phyloP scores from a whole-genome alignment of 2,113 vertebrate genomes.

The Phalacrocorax brasilianus region DNA sequence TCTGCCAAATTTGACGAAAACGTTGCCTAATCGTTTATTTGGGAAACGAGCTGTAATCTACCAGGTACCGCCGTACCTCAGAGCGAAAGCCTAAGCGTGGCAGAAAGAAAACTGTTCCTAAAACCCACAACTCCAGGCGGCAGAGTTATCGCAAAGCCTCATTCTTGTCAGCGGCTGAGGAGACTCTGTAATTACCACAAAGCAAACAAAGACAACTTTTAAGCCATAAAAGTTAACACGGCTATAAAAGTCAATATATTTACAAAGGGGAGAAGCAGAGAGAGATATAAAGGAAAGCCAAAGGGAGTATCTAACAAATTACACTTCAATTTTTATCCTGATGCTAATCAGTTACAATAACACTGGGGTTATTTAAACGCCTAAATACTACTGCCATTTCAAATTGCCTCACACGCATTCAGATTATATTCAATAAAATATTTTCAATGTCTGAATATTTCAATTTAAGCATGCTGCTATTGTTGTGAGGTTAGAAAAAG shows the following conservation, averaged over 20 bases:
- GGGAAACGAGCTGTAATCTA: not conserved
- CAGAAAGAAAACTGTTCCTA: not conserved
- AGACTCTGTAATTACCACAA: not conserved
- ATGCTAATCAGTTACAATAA: slow-evolving; percentile 32
- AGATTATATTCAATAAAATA: not conserved
- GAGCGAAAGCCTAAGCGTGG: not conserved
- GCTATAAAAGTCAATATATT: slow-evolving; percentile 31
- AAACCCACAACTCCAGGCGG: not conserved
- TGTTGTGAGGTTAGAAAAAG: not conserved
- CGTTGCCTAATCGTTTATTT: not conserved
- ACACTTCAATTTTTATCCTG: not conserved
- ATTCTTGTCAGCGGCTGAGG: not conserved
- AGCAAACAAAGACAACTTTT: slow-evolving; percentile 29
- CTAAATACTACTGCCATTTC: slow-evolving; percentile 4
- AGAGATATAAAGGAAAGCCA: not conserved
- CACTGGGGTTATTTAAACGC: not conserved
- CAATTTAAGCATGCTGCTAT: not conserved
- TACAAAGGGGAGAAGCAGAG: slow-evolving; percentile 18
- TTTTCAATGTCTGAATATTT: not conserved
- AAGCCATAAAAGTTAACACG: not conserved
- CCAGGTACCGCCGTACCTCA: not conserved
- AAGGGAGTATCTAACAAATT: slow-evolving; percentile 21
- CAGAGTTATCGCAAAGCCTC: slow-evolving; percentile 1
- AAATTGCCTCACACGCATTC: not conserved
- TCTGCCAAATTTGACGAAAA: not conserved